phyloP scores from a whole-genome alignment of 2,797 vertebrate genomes.

The Leuciscus waleckii region DNA sequence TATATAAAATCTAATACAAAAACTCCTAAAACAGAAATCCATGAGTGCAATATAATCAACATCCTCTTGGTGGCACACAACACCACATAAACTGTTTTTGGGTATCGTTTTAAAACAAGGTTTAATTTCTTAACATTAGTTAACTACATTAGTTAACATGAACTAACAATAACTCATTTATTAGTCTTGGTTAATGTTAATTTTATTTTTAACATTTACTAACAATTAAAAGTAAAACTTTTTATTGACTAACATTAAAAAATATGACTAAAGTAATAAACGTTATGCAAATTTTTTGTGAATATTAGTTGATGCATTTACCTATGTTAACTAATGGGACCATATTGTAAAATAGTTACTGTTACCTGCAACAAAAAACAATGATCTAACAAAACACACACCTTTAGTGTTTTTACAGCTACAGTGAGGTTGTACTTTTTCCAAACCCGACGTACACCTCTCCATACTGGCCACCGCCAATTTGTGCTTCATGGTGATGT shows the following conservation, averaged over 20 bases:
- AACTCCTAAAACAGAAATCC: background rate
- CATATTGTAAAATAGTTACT: background rate
- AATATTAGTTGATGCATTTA: background rate
- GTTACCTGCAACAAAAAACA: background rate
- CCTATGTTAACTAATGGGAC: background rate
- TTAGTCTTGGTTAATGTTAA: background rate
- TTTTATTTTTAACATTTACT: background rate
- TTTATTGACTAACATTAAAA: background rate
- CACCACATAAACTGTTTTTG: background rate
- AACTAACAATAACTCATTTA: background rate
- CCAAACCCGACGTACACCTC: constrained; percentile 99
- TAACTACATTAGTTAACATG: background rate
- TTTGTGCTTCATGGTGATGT: constrained; percentile 99
- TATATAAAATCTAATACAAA: background rate
- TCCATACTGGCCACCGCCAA: constrained; percentile 96
- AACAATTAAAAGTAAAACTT: background rate
- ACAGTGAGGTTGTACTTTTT: constrained; percentile 98
- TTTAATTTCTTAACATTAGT: background rate
- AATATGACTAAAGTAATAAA: background rate
- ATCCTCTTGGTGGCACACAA: background rate
- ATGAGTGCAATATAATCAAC: background rate
- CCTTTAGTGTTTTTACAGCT: constrained; percentile 98
- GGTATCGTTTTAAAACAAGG: background rate
- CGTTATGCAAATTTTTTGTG: background rate
- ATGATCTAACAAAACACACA: constrained; percentile 55